Percentiles rank a stretch among this genome's conserved stretches.
These are phyloP conservation scores for Bryconaethiops microstoma DNA, from an alignment of 2,797 vertebrate genomes.

Conservation along the genomic window DNA sequence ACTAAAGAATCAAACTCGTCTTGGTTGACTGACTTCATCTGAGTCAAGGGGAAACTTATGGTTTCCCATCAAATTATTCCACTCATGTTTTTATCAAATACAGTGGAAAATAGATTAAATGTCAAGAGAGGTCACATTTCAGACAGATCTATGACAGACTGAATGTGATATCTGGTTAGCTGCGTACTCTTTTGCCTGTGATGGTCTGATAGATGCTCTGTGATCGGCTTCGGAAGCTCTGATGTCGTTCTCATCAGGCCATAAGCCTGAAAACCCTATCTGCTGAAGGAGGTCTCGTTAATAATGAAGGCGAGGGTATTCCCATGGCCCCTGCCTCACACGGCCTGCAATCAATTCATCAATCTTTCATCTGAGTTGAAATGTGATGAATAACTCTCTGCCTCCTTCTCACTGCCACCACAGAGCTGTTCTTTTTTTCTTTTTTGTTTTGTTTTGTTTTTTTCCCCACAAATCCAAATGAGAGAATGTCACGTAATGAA, in stretches of 20 bases:
- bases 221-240: conserved; percentile 6
- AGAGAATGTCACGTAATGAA: conserved; percentile 1
- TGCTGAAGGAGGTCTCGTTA: conserved; percentile 49
- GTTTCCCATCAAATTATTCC: neutral
- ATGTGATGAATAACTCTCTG: conserved; percentile 51
- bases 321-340: conserved; percentile 37
- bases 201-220: neutral
- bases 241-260: conserved; percentile 33
- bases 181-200: neutral
- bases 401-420: neutral
- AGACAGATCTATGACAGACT: neutral
- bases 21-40: neutral
- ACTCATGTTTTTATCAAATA: neutral
- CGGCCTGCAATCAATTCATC: conserved; percentile 54
- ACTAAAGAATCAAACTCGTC: neutral
- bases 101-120: too few species aligned
- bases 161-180: conserved; percentile 16
- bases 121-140: neutral
- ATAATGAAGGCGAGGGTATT: conserved; percentile 49
- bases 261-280: neutral
- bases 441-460: neutral
- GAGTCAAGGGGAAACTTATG: neutral
- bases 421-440: conserved; percentile 12
- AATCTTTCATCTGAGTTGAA: conserved; percentile 59
- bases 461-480: neutral